Base-by-base conservation (phyloP, 2,113 vertebrate species). In the Formicarius rufipectus region DNA sequence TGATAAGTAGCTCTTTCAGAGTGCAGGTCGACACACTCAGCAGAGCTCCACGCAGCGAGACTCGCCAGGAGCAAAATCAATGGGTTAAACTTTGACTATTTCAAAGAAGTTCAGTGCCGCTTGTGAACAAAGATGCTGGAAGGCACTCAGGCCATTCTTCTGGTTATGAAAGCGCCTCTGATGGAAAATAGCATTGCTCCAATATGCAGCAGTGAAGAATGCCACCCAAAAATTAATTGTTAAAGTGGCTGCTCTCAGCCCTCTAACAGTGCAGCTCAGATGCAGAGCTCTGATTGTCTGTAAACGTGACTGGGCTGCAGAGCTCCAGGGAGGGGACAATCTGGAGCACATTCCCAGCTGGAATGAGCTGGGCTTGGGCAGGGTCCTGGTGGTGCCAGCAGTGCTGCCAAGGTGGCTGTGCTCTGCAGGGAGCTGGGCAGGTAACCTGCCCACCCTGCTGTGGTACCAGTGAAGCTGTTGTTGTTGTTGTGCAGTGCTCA, bases 1-100 rank as follows among this genome's bases (percentile, higher is more conserved):
- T 96, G 73, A 90, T 84, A 95, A 94, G 93, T 80, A 95, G 96
- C 96, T 97, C 89, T 93, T 97, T 95, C 85, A 93, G 94, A 89
- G 77, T 89, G 82, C 90, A 88, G 68, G 94, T 90, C 94, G 91
- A 83, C 79, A 22, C 84, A 72, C 76, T 85, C 92, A 60, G 93
- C 85, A 97, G 93, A 96, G 93, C 95, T 90, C 53, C 59, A 37
- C 14, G 31, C 55, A 79, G 95, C 23, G 59, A 91, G 78, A 80
- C 82, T 96, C 62, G 84, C 95, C 74, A 55, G 95, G 83, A 90
- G 89, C 91, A 93, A 94, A 96, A 97, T 96, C 95, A 95, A 96
- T 72, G 56, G 86, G 73, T 96, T 97, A 89, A 97, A 96, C 81
- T 90, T 87, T 83, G 87, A 97, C 83, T 97, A 94, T 97, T 96